Percentiles rank a stretch among this genome's conserved stretches.
These are phyloP conservation scores for Tragelaphus imberbis DNA, from an alignment of 2,113 vertebrate genomes.

Conservation along the genomic window DNA sequence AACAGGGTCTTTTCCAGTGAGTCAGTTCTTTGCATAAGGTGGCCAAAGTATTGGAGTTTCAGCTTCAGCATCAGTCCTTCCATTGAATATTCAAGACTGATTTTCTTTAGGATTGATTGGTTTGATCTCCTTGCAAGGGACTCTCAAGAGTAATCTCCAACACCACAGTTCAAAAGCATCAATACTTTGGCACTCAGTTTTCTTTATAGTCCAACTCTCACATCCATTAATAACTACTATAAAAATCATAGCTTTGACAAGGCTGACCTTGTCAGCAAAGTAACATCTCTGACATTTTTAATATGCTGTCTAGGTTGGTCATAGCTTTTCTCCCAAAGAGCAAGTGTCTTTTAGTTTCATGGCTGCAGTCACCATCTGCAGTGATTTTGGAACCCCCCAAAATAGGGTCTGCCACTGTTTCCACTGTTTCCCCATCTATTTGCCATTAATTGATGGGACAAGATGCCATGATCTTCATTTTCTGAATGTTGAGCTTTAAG, in stretches of 20 bases:
- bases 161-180: background rate
- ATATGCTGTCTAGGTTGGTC: background rate
- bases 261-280: background rate
- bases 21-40: background rate
- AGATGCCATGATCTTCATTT: background rate
- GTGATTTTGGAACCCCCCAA: fast-evolving
- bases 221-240: background rate
- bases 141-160: background rate
- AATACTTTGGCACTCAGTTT: fast-evolving
- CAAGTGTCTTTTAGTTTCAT: background rate
- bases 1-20: background rate
- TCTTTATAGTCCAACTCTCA: background rate
- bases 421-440: background rate
- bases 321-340: background rate
- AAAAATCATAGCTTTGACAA: background rate
- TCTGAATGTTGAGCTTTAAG: background rate
- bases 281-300: background rate
- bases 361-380: background rate
- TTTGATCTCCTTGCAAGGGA: background rate
- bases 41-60: background rate
- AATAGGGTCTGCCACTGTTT: background rate
- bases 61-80: background rate
- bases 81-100: background rate
- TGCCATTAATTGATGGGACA: background rate
- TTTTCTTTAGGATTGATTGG: background rate